Percentiles rank a stretch among this genome's conserved stretches.
Evolutionary conservation across 2,113 vertebrate genomes (phyloP).

Genomic region (Parus major): DNA sequence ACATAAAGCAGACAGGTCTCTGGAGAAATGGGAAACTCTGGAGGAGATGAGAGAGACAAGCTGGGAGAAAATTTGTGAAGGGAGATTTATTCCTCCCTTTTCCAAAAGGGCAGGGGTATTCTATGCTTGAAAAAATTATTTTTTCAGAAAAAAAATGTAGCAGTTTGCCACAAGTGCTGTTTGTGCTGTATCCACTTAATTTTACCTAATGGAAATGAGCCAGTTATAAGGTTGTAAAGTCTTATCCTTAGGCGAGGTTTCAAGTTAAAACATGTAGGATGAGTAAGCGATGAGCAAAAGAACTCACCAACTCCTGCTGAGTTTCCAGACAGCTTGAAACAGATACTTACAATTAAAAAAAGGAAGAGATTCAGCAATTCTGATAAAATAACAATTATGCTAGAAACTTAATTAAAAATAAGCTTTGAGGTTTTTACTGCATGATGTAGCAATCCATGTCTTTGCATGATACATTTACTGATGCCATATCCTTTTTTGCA

Average conservation of each 20-base stretch:
- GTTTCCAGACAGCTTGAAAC: constrained; percentile 16
- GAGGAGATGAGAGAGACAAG: neutral
- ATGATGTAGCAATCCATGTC: neutral
- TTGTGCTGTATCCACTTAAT: neutral
- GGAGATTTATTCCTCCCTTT: neutral
- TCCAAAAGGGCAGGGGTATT: neutral
- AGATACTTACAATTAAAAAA: neutral
- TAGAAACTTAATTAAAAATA: neutral
- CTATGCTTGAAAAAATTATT: neutral
- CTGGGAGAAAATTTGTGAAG: neutral
- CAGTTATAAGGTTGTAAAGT: neutral
- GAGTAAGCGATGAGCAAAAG: neutral
- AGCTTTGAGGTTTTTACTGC: neutral
- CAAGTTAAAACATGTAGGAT: neutral
- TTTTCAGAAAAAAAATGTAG: neutral
- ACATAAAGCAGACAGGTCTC: fast-evolving
- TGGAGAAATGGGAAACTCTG: neutral
- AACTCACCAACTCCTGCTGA: neutral
- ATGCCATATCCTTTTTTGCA: neutral
- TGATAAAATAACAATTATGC: neutral
- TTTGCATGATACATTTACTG: neutral
- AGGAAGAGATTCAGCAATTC: neutral
- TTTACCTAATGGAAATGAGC: neutral
- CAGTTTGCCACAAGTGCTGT: neutral
- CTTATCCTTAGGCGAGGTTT: neutral